These are phyloP conservation scores for Rotaria sp. DNA, from an alignment of 2,888 invertebrate genomes.

Conservation along the genomic window DNA sequence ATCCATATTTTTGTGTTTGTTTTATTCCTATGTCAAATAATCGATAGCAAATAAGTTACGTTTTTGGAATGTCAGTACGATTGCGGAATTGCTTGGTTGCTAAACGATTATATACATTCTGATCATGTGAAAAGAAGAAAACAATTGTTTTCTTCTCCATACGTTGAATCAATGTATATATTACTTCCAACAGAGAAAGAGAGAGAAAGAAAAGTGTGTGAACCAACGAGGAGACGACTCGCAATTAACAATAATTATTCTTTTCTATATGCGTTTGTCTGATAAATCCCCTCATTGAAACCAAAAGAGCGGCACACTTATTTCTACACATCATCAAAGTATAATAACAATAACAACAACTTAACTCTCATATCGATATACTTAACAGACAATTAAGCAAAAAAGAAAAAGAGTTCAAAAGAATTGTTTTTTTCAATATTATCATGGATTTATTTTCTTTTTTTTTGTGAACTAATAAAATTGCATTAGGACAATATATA, in stretches of 20 bases:
- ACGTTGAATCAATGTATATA: neutral
- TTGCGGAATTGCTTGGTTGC: slow-evolving; percentile 15
- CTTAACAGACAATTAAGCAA: neutral
- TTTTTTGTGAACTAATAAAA: neutral
- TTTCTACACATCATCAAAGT: neutral
- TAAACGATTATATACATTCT: slow-evolving; percentile 22
- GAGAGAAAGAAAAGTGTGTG: slow-evolving; percentile 11
- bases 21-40: neutral
- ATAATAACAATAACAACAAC: neutral
- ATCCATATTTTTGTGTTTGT: neutral
- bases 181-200: neutral
- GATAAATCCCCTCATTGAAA: neutral
- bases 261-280: neutral
- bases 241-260: slow-evolving; percentile 11
- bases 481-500: neutral
- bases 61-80: neutral
- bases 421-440: neutral
- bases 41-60: neutral
- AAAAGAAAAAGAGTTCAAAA: neutral
- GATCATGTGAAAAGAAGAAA: slow-evolving; percentile 3
- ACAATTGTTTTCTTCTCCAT: slow-evolving; percentile 17
- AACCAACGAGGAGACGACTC: slow-evolving; percentile 18
- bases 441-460: neutral
- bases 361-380: neutral
- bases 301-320: neutral